phyloP scores from a whole-genome alignment of 2,888 invertebrate genomes.

The Brachypalpus laphriformis region DNA sequence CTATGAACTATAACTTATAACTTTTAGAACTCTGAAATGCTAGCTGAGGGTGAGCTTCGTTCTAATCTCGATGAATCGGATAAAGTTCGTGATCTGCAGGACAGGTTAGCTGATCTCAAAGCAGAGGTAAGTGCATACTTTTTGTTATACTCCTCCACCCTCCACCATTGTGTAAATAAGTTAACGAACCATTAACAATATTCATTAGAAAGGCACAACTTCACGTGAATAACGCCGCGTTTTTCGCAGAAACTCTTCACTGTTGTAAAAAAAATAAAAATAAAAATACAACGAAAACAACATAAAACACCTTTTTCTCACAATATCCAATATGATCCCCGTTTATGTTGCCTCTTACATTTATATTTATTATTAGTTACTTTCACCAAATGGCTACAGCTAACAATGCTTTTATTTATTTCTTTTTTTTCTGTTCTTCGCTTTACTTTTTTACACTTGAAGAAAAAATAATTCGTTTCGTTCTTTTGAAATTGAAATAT shows the following conservation, averaged over 20 bases:
- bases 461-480: conserved; percentile 66
- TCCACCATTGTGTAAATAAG: conserved; percentile 65
- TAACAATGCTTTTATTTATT: conserved; percentile 67
- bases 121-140: conserved; percentile 89
- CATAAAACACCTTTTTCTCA: conserved; percentile 32
- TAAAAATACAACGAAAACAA: conserved; percentile 1
- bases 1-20: no score
- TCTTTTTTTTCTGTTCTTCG: conserved; percentile 42
- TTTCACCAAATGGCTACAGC: conserved; percentile 49
- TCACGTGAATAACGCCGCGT: conserved; percentile 46
- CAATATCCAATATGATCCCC: conserved; percentile 24
- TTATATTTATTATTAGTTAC: conserved; percentile 28
- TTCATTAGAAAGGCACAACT: conserved; percentile 68
- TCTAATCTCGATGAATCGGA: conserved; percentile 94
- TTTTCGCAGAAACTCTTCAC: conserved; percentile 45
- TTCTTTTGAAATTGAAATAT: conserved; percentile 75
- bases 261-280: conserved; percentile 28
- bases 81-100: conserved; percentile 94
- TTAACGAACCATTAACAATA: conserved; percentile 55
- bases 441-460: conserved; percentile 53
- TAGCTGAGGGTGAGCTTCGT: conserved; percentile 95
- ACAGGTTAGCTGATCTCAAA: conserved; percentile 95
- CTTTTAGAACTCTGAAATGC: conserved; percentile 94
- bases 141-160: conserved; percentile 38
- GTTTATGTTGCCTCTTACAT: conserved; percentile 31